phyloP scores from a whole-genome alignment of 1,140 invertebrate genomes.

The Drosophila cardini region DNA sequence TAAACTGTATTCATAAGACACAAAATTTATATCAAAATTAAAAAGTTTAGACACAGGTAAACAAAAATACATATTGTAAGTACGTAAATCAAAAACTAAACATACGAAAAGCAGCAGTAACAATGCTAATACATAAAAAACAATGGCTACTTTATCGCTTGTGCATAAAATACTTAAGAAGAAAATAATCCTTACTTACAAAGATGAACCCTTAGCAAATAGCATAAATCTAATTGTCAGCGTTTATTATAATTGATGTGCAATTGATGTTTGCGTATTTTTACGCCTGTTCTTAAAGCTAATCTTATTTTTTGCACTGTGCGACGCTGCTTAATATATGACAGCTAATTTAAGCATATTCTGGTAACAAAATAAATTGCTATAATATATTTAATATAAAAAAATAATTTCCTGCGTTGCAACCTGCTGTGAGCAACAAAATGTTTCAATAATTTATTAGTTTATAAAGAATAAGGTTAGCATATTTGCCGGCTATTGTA shows the following conservation, averaged over 20 bases:
- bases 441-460: constrained; percentile 59
- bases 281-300: constrained; percentile 53
- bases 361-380: constrained; percentile 8
- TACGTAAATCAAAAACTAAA: constrained; percentile 56
- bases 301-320: constrained; percentile 23
- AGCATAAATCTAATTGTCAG: constrained; percentile 78
- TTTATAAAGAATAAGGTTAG: constrained; percentile 76
- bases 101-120: constrained; percentile 27
- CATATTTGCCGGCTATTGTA: constrained; percentile 62
- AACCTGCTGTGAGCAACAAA: constrained; percentile 36
- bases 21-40: constrained; percentile 61
- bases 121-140: constrained; percentile 19
- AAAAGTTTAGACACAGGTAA: constrained; percentile 72
- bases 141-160: constrained; percentile 34
- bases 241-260: constrained; percentile 77
- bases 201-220: constrained; percentile 66
- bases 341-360: constrained; percentile 17
- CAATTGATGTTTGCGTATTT: constrained; percentile 66
- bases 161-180: constrained; percentile 42
- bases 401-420: constrained; percentile 20
- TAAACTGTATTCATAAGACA: constrained; percentile 41
- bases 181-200: constrained; percentile 32
- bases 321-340: constrained; percentile 21
- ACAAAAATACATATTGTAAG: constrained; percentile 63
- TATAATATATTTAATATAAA: constrained; percentile 21